Conservation (phyloP, 2,888 invertebrate genomes). For the Hypercompe scribonia region DNA sequence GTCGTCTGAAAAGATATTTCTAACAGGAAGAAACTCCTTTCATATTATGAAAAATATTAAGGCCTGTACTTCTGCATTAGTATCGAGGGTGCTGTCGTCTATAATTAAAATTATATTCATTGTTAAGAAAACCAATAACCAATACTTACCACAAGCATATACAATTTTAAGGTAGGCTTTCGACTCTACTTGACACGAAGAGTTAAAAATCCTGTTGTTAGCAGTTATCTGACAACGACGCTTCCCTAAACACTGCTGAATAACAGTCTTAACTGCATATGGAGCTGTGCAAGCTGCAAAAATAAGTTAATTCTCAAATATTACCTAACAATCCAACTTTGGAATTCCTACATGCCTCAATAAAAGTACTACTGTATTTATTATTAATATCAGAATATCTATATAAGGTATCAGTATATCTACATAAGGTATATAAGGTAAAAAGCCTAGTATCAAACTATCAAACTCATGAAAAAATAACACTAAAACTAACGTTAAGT, state of each 20-base stretch:
- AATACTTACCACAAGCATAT: conserved; percentile 93
- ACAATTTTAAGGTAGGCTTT: conserved; percentile 93
- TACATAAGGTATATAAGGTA: too few species aligned
- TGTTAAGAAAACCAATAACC: background rate
- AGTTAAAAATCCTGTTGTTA: conserved; percentile 91
- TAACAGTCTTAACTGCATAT: conserved; percentile 95
- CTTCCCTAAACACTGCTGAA: conserved; percentile 94
- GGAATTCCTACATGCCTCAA: background rate
- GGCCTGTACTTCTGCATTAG: too few species aligned
- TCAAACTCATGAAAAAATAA: too few species aligned
- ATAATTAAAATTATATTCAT: background rate
- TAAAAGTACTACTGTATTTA: too few species aligned
- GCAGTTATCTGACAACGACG: conserved; percentile 91
- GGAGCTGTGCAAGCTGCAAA: conserved; percentile 92
- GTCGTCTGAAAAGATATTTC: too few species aligned
- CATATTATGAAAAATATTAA: too few species aligned
- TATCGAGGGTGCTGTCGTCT: background rate
- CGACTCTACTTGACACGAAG: conserved; percentile 91
- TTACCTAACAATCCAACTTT: background rate
- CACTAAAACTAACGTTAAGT: too few species aligned
- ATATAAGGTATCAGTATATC: too few species aligned
- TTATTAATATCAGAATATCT: too few species aligned
- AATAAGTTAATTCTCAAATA: conserved; percentile 28
- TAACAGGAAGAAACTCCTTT: too few species aligned
- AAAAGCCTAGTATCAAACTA: too few species aligned